These are phyloP conservation scores for Heteromormyrus szaboi DNA, from an alignment of 2,797 vertebrate genomes.

Conservation along the genomic window DNA sequence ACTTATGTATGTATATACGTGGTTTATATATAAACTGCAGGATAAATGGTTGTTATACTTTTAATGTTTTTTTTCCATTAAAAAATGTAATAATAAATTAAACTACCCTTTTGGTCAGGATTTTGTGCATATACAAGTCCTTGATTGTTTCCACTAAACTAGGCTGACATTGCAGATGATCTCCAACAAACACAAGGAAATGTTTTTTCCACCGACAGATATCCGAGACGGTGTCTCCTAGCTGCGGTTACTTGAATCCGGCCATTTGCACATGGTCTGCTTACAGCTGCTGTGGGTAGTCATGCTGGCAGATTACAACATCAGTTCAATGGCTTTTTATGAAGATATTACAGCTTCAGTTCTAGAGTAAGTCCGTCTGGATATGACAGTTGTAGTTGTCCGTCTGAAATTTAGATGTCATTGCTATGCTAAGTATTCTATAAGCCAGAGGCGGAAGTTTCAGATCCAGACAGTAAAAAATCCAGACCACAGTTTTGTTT, in stretches of 20 bases:
- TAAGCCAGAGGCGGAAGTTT: background rate
- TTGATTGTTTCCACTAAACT: background rate
- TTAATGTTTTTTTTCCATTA: background rate
- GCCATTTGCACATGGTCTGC: background rate
- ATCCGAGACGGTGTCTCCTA: background rate
- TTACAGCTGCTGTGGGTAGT: background rate
- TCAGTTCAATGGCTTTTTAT: background rate
- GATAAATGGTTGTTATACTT: background rate
- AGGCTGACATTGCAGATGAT: background rate
- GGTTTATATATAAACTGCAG: background rate
- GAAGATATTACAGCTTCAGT: background rate
- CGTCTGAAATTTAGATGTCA: background rate
- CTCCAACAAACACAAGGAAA: background rate
- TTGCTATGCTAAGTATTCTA: background rate
- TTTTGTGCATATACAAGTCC: background rate
- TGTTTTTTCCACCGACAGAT: slow-evolving; percentile 1
- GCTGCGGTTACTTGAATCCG: background rate
- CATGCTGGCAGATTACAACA: background rate
- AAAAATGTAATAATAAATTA: background rate
- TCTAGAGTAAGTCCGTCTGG: background rate
- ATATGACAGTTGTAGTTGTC: background rate
- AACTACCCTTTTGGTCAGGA: background rate
- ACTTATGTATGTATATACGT: background rate
- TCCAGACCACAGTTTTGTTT: background rate
- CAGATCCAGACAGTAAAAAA: background rate